phyloP scores from a whole-genome alignment of 2,888 invertebrate genomes.

The Sylvicola fuscatus region DNA sequence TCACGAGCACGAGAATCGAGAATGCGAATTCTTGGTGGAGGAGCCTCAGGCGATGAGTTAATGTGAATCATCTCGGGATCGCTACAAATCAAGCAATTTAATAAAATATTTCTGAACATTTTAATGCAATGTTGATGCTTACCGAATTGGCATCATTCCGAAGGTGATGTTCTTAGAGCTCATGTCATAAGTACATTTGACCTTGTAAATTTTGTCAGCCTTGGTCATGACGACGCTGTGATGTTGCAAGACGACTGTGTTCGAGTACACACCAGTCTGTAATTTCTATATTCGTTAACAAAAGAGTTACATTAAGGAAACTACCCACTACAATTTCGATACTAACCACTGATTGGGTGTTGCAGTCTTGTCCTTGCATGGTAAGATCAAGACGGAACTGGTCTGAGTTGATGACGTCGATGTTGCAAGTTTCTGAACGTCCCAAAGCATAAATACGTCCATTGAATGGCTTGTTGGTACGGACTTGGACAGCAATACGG shows the following conservation, averaged over 20 bases:
- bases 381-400: conserved; percentile 80
- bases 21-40: conserved; percentile 82
- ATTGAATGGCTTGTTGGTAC: conserved; percentile 86
- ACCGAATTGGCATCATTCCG: conserved; percentile 93
- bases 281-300: conserved; percentile 3
- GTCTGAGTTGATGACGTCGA: conserved; percentile 82
- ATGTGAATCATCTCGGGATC: conserved; percentile 94
- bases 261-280: conserved; percentile 82
- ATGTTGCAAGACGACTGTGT: conserved; percentile 84
- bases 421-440: conserved; percentile 85
- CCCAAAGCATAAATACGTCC: conserved; percentile 87
- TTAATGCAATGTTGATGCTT: conserved; percentile 10
- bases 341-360: conserved; percentile 86
- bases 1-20: conserved; percentile 69
- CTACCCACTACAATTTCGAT: conserved; percentile 3
- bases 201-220: conserved; percentile 91
- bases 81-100: conserved; percentile 24
- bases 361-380: conserved; percentile 87
- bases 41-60: conserved; percentile 86
- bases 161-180: conserved; percentile 90
- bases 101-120: conserved; percentile 3
- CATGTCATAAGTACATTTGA: conserved; percentile 91
- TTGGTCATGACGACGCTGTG: conserved; percentile 94
- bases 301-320: conserved; percentile 3
- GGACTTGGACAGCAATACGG: conserved; percentile 76